Evolutionary conservation across 2,797 vertebrate genomes (phyloP), one percentile per base, ranked within the genome.

Genomic region (Anguilla anguilla): DNA sequence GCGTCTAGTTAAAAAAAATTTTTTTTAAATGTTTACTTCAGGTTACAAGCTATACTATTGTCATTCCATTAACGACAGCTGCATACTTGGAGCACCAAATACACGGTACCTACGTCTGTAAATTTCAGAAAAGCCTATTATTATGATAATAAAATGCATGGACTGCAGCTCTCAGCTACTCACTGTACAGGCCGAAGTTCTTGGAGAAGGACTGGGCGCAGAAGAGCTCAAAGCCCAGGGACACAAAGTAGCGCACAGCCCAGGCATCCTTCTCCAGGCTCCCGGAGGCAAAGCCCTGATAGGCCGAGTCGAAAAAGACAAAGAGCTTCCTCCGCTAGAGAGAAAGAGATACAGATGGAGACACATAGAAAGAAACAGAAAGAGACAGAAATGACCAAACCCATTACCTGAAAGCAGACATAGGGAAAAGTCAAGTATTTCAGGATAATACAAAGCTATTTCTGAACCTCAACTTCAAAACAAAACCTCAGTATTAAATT

Each of bases 181-280:
- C 94, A 98, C 97, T 97, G 94, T 97, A 97, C 81, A 97, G 94
- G 90, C 97, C 96, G 89, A 97, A 97, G 94, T 97, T 97, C 94
- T 97, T 97, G 91, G 96, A 97, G 94, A 97, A 97, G 89, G 97
- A 97, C 93, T 97, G 97, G 89, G 97, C 96, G 92, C 96, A 96
- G 94, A 97, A 96, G 89, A 97, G 93, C 94, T 97, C 96, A 85
- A 97, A 96, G 89, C 95, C 96, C 93, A 96, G 95, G 90, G 95
- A 95, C 91, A 98, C 98, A 92, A 99, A 99, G 95, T 96, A 98
- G 89, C 98, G 98, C 87, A 98, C 94, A 90, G 98, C 98, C 95
- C 98, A 98, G 91, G 98, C 98, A 83, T 99, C 98, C 94, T 96
- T 96, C 95, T 95, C 97, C 93, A 99, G 94, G 96, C 95, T 96